Evolutionary conservation across 2,888 invertebrate genomes (phyloP), one percentile per base, ranked within the genome.

Genomic region (Homarus gammarus): DNA sequence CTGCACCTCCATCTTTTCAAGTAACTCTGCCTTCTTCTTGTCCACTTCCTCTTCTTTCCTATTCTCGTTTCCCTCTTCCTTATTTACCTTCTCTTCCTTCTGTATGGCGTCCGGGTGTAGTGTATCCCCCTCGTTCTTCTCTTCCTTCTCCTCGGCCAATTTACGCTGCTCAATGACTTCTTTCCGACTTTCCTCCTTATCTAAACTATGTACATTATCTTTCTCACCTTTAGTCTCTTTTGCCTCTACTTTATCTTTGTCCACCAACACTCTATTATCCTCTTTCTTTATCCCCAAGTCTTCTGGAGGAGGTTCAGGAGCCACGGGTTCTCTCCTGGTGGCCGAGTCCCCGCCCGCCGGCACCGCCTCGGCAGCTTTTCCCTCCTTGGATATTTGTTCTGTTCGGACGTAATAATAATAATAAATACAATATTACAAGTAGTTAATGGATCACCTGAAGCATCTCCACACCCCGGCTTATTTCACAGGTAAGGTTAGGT

Each of bases 1-100:
- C 79, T 91, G 91, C 49, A 86, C 90, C 73, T 91, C 90, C 64
- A 92, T 91, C 68, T 91, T 88, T 70, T 92, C 51, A 56, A 92
- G 81, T 38, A 92, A 33, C 31, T 83, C 81, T 51, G 86, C 91
- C 68, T 92, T 90, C 73, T 91, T 90, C 33, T 72, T 61, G 40
- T 91, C 87, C 18, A 87, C 77, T 6, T 77, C 72, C 27, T 82
- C 88, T 51, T 70, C 84, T 3, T 81, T 82, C 72, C 56, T 72
- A 15, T 27, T 51, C 27, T 44, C 82, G 15, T 44, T 82, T 31
- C 49, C 68, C 31, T 86, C 89, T 51, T 84, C 87, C 64, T 81
- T 49, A n/a, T 81, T 75, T 44, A 87, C 91, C 51, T 89, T 89
- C 70, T 86, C 90, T 68, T 92, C 92, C 84, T 90, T 92, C 77